A percentile compares a stretch with the other conserved stretches of the same genome.
Evolutionary conservation across 2,888 invertebrate species (phyloP).

Genomic region (Mythimna impura): DNA sequence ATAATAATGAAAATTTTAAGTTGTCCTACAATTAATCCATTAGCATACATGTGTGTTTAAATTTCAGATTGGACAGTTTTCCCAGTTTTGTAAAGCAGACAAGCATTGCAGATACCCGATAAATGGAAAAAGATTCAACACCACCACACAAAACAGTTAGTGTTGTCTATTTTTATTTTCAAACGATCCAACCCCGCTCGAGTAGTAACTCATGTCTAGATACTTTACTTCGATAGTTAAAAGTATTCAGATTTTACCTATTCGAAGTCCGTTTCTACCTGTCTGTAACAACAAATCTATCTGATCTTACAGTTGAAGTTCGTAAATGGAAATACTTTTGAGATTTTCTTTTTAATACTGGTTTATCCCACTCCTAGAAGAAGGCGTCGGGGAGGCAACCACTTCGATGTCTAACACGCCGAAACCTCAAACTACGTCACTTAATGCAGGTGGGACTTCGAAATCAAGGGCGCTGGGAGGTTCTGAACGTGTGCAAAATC

Average conservation of each 20-base stretch:
- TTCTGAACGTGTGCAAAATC: too few relatives aligned
- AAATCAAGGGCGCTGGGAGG: too few relatives aligned
- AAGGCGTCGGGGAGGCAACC: too few relatives aligned
- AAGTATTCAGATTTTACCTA: constrained; percentile 24
- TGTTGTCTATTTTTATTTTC: constrained; percentile 10
- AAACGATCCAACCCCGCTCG: constrained; percentile 9
- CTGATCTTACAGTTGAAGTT: background rate
- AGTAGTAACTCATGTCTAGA: constrained; percentile 43
- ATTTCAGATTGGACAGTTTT: too few relatives aligned
- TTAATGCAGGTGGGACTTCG: too few relatives aligned
- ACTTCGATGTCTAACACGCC: too few relatives aligned
- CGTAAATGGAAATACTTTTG: constrained; percentile 10
- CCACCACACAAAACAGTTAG: background rate
- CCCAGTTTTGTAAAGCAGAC: too few relatives aligned
- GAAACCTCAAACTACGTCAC: too few relatives aligned
- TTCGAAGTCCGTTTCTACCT: constrained; percentile 22
- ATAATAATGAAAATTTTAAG: too few relatives aligned
- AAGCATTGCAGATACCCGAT: background rate
- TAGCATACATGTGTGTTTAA: too few relatives aligned
- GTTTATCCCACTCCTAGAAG: background rate
- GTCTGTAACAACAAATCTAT: constrained; percentile 20
- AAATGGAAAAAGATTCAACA: background rate
- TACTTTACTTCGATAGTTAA: constrained; percentile 28
- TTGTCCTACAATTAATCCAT: too few relatives aligned
- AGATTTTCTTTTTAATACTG: background rate